phyloP scores from a whole-genome alignment of 2,113 vertebrate species.

The Myotis davidii region DNA sequence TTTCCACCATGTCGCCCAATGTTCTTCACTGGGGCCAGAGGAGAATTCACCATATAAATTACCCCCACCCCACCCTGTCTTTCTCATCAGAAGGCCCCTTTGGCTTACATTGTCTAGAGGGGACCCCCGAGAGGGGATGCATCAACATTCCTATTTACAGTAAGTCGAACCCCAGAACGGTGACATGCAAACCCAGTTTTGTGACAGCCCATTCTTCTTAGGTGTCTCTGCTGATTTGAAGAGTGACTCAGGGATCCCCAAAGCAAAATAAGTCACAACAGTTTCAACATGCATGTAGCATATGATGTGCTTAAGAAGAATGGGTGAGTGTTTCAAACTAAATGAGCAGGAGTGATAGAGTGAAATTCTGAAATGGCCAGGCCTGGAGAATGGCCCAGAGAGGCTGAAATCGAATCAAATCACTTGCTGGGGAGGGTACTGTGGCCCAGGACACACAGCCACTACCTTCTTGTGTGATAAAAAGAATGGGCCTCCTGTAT shows the following conservation, averaged over 20 bases:
- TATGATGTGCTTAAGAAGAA: neutral
- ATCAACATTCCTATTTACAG: neutral
- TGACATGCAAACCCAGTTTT: neutral
- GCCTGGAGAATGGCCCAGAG: too few relatives aligned
- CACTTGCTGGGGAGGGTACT: neutral
- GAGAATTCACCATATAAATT: neutral
- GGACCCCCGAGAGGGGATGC: neutral
- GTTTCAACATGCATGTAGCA: neutral
- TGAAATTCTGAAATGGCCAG: neutral
- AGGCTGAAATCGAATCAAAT: neutral
- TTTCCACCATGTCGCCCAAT: constrained; percentile 24
- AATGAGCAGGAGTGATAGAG: neutral
- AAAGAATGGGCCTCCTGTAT: neutral
- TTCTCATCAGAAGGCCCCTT: neutral
- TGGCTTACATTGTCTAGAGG: neutral
- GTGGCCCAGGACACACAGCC: neutral
- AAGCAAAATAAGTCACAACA: neutral
- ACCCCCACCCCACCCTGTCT: neutral
- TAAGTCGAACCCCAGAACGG: neutral
- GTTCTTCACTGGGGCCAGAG: neutral
- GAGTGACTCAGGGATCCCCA: neutral
- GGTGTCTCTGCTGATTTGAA: neutral
- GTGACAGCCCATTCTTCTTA: neutral
- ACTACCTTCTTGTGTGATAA: neutral
- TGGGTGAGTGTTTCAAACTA: neutral